phyloP scores from a whole-genome alignment of 1,140 invertebrate genomes.

The Sipha flava region DNA sequence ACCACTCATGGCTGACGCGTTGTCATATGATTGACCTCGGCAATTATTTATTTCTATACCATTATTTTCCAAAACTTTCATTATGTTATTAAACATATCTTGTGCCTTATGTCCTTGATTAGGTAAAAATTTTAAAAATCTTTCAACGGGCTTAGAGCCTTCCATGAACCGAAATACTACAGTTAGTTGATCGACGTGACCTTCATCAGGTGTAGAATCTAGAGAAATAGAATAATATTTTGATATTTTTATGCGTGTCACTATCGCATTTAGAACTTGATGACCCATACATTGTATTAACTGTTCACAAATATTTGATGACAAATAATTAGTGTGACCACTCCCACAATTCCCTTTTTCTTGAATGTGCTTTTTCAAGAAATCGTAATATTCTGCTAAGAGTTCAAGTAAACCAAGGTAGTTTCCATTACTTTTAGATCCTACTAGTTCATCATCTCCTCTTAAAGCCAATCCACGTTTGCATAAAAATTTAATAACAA shows the following conservation, averaged over 20 bases:
- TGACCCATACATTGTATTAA: slow-evolving; percentile 35
- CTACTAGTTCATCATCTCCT: background rate
- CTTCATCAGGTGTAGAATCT: background rate
- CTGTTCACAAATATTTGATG: slow-evolving; percentile 35
- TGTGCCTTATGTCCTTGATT: background rate
- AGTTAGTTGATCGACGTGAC: background rate
- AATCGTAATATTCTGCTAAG: too few species aligned
- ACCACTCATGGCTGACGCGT: slow-evolving; percentile 39
- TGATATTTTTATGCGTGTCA: slow-evolving; percentile 36
- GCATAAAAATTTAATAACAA: background rate
- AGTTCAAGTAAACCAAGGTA: too few species aligned
- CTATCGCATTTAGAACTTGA: slow-evolving; percentile 34
- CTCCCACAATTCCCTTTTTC: too few species aligned
- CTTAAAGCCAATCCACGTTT: background rate
- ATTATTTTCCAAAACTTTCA: background rate
- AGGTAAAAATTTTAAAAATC: background rate
- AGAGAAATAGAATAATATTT: background rate
- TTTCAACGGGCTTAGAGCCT: background rate
- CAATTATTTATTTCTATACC: slow-evolving; percentile 31
- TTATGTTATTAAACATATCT: background rate
- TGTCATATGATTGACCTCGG: slow-evolving; percentile 40
- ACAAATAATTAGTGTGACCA: slow-evolving; percentile 35
- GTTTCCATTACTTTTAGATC: too few species aligned
- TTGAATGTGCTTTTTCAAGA: too few species aligned
- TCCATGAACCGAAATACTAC: background rate